phyloP scores from a whole-genome alignment of 2,888 invertebrate genomes.

The Sicus ferrugineus region DNA sequence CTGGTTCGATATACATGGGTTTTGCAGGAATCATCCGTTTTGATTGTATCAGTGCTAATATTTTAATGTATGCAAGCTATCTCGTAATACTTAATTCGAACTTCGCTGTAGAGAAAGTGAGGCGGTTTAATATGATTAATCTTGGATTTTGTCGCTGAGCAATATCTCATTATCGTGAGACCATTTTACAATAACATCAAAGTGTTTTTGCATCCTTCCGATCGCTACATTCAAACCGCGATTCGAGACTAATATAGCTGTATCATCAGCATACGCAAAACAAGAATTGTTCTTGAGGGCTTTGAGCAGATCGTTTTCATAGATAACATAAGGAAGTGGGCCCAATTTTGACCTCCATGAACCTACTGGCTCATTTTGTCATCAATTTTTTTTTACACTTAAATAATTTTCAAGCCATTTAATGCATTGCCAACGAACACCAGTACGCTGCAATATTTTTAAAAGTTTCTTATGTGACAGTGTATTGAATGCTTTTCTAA shows the following conservation, averaged over 20 bases:
- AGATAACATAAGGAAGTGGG: neutral
- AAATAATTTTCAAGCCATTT: neutral
- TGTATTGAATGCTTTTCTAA: neutral
- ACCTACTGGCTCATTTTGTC: neutral
- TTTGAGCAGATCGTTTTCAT: neutral
- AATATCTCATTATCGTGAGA: neutral
- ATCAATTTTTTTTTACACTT: neutral
- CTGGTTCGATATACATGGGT: neutral
- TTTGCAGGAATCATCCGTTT: neutral
- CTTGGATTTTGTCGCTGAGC: neutral
- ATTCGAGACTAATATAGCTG: neutral
- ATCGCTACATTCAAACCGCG: neutral
- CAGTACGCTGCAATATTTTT: neutral
- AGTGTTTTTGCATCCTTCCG: neutral
- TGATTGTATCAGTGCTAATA: neutral
- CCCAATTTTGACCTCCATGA: neutral
- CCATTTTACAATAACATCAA: neutral
- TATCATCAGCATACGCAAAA: too few species aligned
- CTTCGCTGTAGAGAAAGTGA: constrained; percentile 10
- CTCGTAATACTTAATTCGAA: neutral
- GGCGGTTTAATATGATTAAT: neutral
- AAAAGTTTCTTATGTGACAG: neutral
- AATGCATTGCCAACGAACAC: neutral
- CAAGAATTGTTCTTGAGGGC: too few species aligned
- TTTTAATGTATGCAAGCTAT: neutral